Evolutionary conservation across 2,797 vertebrate genomes (phyloP).

Genomic region (Sebastes hubbsi): DNA sequence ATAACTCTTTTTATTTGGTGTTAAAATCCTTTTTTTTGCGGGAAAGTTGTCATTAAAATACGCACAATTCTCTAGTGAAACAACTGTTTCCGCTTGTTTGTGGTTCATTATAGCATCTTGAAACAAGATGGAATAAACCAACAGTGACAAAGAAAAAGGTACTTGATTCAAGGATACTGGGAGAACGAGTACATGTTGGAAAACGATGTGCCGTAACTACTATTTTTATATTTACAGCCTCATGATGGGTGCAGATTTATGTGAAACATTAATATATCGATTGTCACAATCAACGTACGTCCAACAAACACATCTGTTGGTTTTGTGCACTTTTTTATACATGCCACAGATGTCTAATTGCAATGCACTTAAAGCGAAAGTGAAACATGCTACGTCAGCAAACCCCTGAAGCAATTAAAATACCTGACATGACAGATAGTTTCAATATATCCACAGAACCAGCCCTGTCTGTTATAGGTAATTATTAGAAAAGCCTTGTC

Average conservation of each 20-base stretch:
- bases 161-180: neutral
- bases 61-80: neutral
- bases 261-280: neutral
- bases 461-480: neutral
- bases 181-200: neutral
- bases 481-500: conserved; percentile 21
- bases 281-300: no score
- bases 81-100: neutral
- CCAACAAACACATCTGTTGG: neutral
- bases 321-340: neutral
- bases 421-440: conserved; percentile 87
- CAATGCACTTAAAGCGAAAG: neutral
- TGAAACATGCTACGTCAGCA: neutral
- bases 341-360: neutral
- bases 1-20: neutral
- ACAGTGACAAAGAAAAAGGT: neutral
- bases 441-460: conserved; percentile 65
- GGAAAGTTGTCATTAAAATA: neutral
- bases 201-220: no score
- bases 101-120: neutral
- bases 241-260: neutral
- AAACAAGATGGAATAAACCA: neutral
- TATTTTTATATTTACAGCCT: neutral
- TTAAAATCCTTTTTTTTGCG: neutral
- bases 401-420: conserved; percentile 66